phyloP scores from a whole-genome alignment of 1,140 invertebrate genomes.

The Xylocopa sonorina region DNA sequence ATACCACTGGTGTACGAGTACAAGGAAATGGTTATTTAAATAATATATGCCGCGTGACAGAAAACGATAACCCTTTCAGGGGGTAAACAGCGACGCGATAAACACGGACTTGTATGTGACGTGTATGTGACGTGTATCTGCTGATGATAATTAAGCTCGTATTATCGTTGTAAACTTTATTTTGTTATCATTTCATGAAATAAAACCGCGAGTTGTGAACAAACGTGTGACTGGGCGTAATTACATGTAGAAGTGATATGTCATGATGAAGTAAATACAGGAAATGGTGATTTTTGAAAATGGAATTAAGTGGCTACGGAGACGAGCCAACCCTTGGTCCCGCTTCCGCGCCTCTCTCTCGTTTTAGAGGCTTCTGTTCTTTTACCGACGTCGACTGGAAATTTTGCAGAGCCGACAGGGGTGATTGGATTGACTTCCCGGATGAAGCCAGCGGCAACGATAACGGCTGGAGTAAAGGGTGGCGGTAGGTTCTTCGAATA shows the following conservation, averaged over 20 bases:
- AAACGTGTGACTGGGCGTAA: too few relatives aligned
- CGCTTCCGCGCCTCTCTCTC: background rate
- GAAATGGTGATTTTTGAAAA: constrained; percentile 45
- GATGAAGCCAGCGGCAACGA: constrained; percentile 36
- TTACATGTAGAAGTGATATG: constrained; percentile 29
- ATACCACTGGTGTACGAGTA: too few relatives aligned
- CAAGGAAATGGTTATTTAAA: too few relatives aligned
- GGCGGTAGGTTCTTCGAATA: constrained; percentile 44
- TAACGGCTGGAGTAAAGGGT: constrained; percentile 51
- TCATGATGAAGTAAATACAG: constrained; percentile 48
- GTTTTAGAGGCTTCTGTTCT: constrained; percentile 2
- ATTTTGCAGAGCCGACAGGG: constrained; percentile 39
- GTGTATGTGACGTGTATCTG: too few relatives aligned
- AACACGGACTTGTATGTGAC: too few relatives aligned
- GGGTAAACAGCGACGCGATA: too few relatives aligned
- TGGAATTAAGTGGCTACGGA: constrained; percentile 53
- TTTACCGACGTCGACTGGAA: constrained; percentile 40
- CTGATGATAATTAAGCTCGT: too few relatives aligned
- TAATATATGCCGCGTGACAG: too few relatives aligned
- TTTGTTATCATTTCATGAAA: too few relatives aligned
- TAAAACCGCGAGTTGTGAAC: too few relatives aligned
- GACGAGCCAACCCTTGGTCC: constrained; percentile 11
- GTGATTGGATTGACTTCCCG: constrained; percentile 60
- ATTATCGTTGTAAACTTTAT: too few relatives aligned
- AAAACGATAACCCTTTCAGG: too few relatives aligned